These are phyloP conservation scores for Sapayoa aenigma DNA, from an alignment of 2,113 vertebrate species.

Conservation along the genomic window DNA sequence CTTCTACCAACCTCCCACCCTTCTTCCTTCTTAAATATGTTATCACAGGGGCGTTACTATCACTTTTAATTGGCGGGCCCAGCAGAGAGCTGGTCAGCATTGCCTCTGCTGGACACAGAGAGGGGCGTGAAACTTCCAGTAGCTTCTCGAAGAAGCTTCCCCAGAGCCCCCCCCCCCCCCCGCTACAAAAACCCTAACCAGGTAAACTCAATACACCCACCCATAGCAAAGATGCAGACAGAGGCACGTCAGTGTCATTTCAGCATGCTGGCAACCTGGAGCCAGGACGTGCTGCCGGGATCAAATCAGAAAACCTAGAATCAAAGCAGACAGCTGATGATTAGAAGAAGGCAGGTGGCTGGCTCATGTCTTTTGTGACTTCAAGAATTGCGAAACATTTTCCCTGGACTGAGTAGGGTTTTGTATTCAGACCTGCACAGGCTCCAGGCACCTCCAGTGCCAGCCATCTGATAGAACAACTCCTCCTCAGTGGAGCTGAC, in stretches of 20 bases:
- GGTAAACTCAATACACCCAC: too few relatives aligned
- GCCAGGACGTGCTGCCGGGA: slow-evolving; percentile 28
- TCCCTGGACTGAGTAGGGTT: not conserved
- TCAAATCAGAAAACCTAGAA: slow-evolving; percentile 64
- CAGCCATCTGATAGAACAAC: not conserved
- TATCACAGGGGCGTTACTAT: too few relatives aligned
- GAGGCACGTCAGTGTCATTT: slow-evolving; percentile 40
- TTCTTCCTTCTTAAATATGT: too few relatives aligned
- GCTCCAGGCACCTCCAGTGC: not conserved
- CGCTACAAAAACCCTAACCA: too few relatives aligned
- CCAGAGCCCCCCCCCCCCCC: too few relatives aligned
- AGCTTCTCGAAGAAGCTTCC: too few relatives aligned
- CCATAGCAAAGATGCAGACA: slow-evolving; percentile 23
- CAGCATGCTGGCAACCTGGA: slow-evolving; percentile 58
- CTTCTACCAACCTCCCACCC: too few relatives aligned
- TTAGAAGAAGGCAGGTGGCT: not conserved
- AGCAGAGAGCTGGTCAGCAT: too few relatives aligned
- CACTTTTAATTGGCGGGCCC: too few relatives aligned
- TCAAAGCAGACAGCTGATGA: not conserved
- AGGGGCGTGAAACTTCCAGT: too few relatives aligned
- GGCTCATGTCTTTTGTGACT: not conserved
- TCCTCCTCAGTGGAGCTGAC: not conserved
- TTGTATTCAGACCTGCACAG: not conserved
- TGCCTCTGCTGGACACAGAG: too few relatives aligned
- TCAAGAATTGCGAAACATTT: not conserved